phyloP scores from a whole-genome alignment of 2,113 vertebrate genomes.

The Urocitellus parryii region DNA sequence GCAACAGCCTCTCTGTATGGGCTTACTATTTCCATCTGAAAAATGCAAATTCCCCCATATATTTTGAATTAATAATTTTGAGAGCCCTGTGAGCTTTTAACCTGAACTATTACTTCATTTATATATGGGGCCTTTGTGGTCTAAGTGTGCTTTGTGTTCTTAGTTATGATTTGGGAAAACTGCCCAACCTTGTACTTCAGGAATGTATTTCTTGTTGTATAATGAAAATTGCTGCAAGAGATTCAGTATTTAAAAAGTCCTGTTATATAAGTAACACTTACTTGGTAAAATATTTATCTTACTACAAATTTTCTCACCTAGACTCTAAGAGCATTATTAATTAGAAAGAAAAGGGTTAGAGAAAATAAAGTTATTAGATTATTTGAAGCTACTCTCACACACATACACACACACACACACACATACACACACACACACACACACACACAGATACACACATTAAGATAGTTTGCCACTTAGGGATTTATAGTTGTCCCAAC shows the following conservation, averaged over 20 bases:
- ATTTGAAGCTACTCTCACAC: not conserved
- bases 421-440: not conserved
- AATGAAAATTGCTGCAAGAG: slow-evolving; percentile 54
- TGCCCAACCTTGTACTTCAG: not conserved
- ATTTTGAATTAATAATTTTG: slow-evolving; percentile 50
- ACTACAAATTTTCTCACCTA: slow-evolving; percentile 48
- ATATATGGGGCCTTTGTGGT: not conserved
- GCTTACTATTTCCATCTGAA: slow-evolving; percentile 49
- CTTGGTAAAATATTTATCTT: slow-evolving; percentile 54
- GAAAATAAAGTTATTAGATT: slow-evolving; percentile 45
- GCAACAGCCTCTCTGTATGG: slow-evolving; percentile 24
- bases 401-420: not conserved
- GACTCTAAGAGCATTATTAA: not conserved
- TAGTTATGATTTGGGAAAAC: not conserved
- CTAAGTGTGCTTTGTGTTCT: not conserved
- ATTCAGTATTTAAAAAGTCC: slow-evolving; percentile 42
- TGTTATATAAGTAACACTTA: slow-evolving; percentile 21
- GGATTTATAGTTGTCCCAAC: not conserved
- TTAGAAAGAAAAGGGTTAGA: slow-evolving; percentile 42
- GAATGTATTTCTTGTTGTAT: slow-evolving; percentile 48
- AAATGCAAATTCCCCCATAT: slow-evolving; percentile 48
- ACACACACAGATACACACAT: not conserved
- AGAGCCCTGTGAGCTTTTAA: slow-evolving; percentile 54
- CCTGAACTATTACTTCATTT: slow-evolving; percentile 55
- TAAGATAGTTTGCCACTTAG: not conserved